Evolutionary conservation across 1,140 invertebrate genomes (phyloP), one percentile per base, ranked within the genome.

Genomic region (Chlorops oryzae): DNA sequence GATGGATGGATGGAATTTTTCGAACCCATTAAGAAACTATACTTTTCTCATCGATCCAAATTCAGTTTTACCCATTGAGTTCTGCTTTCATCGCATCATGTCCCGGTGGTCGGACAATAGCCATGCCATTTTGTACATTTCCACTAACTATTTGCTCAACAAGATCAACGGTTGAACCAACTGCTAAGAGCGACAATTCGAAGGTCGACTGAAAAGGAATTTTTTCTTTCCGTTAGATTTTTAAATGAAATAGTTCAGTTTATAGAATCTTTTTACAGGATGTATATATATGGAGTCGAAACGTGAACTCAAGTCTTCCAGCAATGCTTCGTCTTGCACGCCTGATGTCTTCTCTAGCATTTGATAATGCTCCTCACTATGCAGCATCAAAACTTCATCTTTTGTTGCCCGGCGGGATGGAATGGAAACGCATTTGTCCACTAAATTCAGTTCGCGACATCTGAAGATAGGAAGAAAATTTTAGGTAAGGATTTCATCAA

Each of bases 11-110:
- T n/a, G n/a, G n/a, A n/a, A n/a, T n/a, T n/a, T n/a, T n/a, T n/a
- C n/a, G n/a, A n/a, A n/a, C n/a, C n/a, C n/a, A n/a, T n/a, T n/a
- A n/a, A n/a, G n/a, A n/a, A n/a, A n/a, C n/a, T n/a, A n/a, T n/a
- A n/a, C n/a, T n/a, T n/a, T n/a, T n/a, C n/a, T n/a, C n/a, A n/a
- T n/a, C n/a, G n/a, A n/a, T n/a, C n/a, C n/a, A 13, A 25, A 44
- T 39, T 40, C 18, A 20, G 21, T 12, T 23, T 9, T 93, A 98
- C 15, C 95, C 95, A 74, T 87, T 90, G 50, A 85, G 91, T 67
- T 91, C 88, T 15, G 83, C 77, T 55, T 81, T 75, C 86, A 92
- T 93, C 3, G 96, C 95, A 80, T 99, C 96, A 77, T 99, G 96
- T 18, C 96, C 96, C 9, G 96, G 95, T 34, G 96, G 95, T 55